Evolutionary conservation across 2,888 invertebrate species (phyloP), one percentile per base, ranked within the genome.

Genomic region (Dolichomitus sp.): DNA sequence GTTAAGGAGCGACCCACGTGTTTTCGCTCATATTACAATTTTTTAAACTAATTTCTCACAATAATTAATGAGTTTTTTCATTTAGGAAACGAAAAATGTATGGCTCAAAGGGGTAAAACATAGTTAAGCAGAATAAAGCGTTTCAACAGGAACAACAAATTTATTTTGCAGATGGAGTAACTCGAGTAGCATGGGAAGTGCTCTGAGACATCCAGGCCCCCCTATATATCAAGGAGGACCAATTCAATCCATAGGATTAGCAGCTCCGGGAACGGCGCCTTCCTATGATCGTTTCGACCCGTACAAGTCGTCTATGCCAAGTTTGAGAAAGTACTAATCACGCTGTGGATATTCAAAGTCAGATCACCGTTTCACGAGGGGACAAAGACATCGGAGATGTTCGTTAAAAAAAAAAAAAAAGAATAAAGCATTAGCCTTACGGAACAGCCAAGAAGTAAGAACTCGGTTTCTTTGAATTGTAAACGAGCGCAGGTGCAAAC

Each of bases 201-300:
- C 92, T 50, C 86, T 93, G 84, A 89, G 93, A 73, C 93, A 93
- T 84, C 93, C 91, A 9, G 92, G 93, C 52, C 92, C 93, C 73
- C 92, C 93, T 30, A 90, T 93, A 52, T 93, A 93, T 81, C 93
- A 93, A 83, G 91, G 92, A 72, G 92, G 93, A 14, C 92, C 92
- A n/a, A 90, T 93, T 59, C 93, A 90, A 70, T 91, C 92, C 0
- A 89, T 93, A 89, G 91, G 93, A 83, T 85, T 93, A 63, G 85
- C 92, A 19, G 92, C 92, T 7, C 92, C 93, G 4, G 92, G 92
- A 33, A 91, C 92, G 19, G 88, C 91, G 52, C 90, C 90, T 1
- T 93, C 92, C 2, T 92, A 93, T 82, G 92, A 93, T 83, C 91
- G 93, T 63, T 93, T 92, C 74, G 93, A 93, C 68, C 93, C 93